Evolutionary conservation across 2,888 invertebrate species (phyloP).

Genomic region (Stenolophus ochropezus): DNA sequence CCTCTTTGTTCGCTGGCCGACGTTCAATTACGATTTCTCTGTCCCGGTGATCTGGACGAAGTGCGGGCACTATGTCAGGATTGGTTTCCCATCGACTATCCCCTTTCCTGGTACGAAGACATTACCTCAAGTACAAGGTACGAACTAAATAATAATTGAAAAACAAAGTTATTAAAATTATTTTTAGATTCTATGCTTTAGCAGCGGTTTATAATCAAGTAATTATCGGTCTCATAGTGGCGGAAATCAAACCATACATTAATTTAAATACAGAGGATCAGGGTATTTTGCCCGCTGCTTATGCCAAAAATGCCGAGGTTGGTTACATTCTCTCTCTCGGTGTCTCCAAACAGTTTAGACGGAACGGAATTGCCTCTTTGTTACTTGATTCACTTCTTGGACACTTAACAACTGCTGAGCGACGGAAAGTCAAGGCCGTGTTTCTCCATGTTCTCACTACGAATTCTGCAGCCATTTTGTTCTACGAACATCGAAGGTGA

Average conservation of each 20-base stretch:
- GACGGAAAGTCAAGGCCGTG: constrained; percentile 92
- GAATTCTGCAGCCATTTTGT: constrained; percentile 95
- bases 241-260: constrained; percentile 93
- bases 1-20: constrained; percentile 82
- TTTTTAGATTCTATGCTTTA: constrained; percentile 88
- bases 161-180: background rate
- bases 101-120: constrained; percentile 89
- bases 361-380: constrained; percentile 95
- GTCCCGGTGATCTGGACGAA: constrained; percentile 93
- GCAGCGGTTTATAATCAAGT: constrained; percentile 92
- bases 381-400: constrained; percentile 92
- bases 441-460: constrained; percentile 98
- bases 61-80: constrained; percentile 94
- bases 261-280: constrained; percentile 95
- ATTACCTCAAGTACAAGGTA: constrained; percentile 72
- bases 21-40: constrained; percentile 92
- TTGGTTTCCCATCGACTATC: constrained; percentile 99
- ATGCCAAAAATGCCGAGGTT: constrained; percentile 88
- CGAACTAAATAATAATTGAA: constrained; percentile 14
- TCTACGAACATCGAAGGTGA: constrained; percentile 93
- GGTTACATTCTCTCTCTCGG: constrained; percentile 98
- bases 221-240: constrained; percentile 97
- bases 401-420: constrained; percentile 88
- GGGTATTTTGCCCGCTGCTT: constrained; percentile 91
- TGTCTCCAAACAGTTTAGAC: constrained; percentile 84